Conservation (phyloP, 2,888 invertebrate species). For the Proisotoma minuta region DNA sequence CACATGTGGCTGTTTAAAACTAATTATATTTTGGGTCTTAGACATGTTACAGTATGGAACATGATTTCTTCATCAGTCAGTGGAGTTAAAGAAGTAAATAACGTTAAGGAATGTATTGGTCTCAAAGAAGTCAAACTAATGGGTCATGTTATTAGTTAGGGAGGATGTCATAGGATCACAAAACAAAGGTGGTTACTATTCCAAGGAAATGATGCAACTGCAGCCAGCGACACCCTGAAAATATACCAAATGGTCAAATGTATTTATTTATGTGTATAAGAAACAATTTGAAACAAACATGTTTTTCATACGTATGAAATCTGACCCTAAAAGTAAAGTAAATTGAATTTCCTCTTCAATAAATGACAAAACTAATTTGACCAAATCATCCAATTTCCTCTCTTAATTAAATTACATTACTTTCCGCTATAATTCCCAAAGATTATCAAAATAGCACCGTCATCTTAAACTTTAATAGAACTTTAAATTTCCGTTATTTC, state of each 20-base stretch:
- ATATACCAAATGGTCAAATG: slow-evolving; percentile 1
- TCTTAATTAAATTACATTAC: slow-evolving; percentile 1
- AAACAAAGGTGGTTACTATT: slow-evolving; percentile 5
- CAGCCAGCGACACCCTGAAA: background rate
- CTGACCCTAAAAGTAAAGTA: slow-evolving; percentile 11
- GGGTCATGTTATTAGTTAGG: slow-evolving; percentile 8
- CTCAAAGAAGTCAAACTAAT: slow-evolving; percentile 5
- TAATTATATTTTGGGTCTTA: too few relatives aligned
- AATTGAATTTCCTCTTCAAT: background rate
- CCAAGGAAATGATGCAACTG: slow-evolving; percentile 9
- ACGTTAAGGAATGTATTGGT: background rate
- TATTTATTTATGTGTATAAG: too few relatives aligned
- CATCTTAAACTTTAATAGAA: background rate
- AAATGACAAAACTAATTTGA: too few relatives aligned
- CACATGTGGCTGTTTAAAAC: too few relatives aligned
- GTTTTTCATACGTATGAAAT: slow-evolving; percentile 10
- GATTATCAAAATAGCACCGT: background rate
- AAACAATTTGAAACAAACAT: background rate
- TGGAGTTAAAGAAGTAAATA: background rate
- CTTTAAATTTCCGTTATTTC: background rate
- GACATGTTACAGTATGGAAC: too few relatives aligned
- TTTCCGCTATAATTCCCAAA: slow-evolving; percentile 1
- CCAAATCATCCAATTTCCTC: background rate
- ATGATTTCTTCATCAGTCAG: background rate
- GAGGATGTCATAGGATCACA: background rate